Base-by-base conservation (phyloP, 2,888 invertebrate species). In the Ditula angustiorana region DNA sequence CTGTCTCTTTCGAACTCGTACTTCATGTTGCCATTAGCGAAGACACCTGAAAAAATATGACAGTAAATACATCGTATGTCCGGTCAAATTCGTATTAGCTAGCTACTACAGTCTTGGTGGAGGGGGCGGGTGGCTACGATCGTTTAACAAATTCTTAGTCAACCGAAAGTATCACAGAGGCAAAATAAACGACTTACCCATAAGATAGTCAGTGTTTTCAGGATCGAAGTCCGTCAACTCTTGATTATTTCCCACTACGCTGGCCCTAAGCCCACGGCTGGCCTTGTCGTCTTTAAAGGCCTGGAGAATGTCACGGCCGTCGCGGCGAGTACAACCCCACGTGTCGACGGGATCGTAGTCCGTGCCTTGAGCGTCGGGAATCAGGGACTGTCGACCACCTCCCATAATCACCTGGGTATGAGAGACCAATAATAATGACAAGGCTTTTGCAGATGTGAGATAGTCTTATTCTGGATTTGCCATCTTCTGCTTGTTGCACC, bases 371-470 rank as follows among this genome's bases (percentile, higher is more conserved):
- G 93, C 88, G 74, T 95, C 94, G 0, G 95, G 94, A 23, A 95
- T 93, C 7, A 97, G 82, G 69, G 94, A 88, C 80, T 96, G 96
- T 44, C 96, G 93, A 0, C 98, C 98, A 4, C 98, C 98, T 0
- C 98, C 98, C 94, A 98, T 95, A 19, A 98, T 95, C 0, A 97
- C 96, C 96, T 96, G 74, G 2, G 16, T 16, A 75, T n/a, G n/a
- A 77, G 35, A 5, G 7, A 50, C 13, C n/a, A 3, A 30, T 11
- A 16, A 13, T 21, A 13, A 13, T n/a, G 33, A 5, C 33, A 33
- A 33, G 33, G n/a, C n/a, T n/a, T 33, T 33, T 33, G 33, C 33
- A n/a, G 4, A n/a, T 33, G n/a, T n/a, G 4, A 10, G n/a, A 33
- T n/a, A n/a, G n/a, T 33, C 33, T 33, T 33, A n/a, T n/a, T n/a